phyloP scores from a whole-genome alignment of 2,113 vertebrate species.

The Paracanthobrama guichenoti region DNA sequence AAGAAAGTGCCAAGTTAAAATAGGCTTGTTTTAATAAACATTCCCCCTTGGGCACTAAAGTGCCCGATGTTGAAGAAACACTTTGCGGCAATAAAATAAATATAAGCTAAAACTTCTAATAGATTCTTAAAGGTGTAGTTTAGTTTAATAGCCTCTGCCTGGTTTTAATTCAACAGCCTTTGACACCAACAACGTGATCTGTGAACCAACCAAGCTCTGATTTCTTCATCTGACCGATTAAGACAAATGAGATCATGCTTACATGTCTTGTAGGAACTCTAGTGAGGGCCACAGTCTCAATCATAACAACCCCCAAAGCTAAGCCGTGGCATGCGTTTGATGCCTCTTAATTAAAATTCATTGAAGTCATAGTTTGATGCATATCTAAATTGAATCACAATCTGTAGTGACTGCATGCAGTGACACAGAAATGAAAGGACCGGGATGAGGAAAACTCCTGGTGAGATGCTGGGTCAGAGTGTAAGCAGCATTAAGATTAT shows the following conservation, averaged over 20 bases:
- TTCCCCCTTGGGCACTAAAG: not conserved
- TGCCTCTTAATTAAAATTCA: constrained; percentile 57
- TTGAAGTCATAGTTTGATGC: constrained; percentile 22
- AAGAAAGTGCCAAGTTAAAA: too few relatives aligned
- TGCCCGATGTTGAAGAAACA: not conserved
- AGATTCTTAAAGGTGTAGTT: not conserved
- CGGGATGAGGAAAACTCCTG: constrained; percentile 10
- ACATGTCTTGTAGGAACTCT: constrained; percentile 9
- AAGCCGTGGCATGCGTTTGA: constrained; percentile 7
- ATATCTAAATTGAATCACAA: constrained; percentile 46
- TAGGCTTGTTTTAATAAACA: too few relatives aligned
- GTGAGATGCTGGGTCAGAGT: constrained; percentile 36
- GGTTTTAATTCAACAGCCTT: constrained; percentile 3
- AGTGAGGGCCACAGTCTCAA: constrained; percentile 31
- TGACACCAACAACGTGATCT: not conserved
- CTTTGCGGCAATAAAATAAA: not conserved
- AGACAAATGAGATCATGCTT: constrained; percentile 33
- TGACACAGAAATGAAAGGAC: constrained; percentile 12
- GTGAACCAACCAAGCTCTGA: constrained; percentile 14
- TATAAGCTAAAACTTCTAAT: not conserved
- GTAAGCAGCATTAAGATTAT: constrained; percentile 27
- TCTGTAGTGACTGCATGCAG: not conserved
- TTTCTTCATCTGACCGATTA: constrained; percentile 38
- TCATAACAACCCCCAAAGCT: constrained; percentile 25
- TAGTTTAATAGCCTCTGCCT: not conserved